Conservation (phyloP, 1,140 invertebrate species). For the Drosophila chauvacae region DNA sequence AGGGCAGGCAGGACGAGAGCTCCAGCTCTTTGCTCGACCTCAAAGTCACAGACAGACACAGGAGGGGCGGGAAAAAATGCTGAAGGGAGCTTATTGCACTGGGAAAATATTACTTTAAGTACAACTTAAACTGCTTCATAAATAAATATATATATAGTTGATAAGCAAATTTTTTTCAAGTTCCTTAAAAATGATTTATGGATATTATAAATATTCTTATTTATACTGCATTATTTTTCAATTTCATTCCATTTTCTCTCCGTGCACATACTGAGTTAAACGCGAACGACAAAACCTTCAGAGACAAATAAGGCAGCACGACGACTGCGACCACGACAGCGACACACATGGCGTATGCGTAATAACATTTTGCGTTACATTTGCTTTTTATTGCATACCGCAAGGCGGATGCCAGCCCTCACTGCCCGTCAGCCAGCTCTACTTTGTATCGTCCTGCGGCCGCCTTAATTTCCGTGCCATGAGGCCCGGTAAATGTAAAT, state of each 20-base stretch:
- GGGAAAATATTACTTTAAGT: not conserved
- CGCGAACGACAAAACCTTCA: conserved; percentile 48
- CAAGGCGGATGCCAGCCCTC: conserved; percentile 58
- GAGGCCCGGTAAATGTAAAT: conserved; percentile 74
- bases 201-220: not conserved
- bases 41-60: conserved; percentile 31
- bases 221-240: not conserved
- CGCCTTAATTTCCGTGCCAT: conserved; percentile 73
- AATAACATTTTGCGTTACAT: conserved; percentile 82
- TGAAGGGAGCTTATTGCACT: not conserved
- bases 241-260: not conserved
- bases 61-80: conserved; percentile 19
- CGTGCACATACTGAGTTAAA: not conserved
- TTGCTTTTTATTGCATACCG: conserved; percentile 83
- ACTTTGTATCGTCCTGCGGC: conserved; percentile 57
- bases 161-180: no score
- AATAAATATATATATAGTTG: not conserved
- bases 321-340: conserved; percentile 21
- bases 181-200: no score
- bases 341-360: conserved; percentile 70
- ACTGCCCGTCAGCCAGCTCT: conserved; percentile 24
- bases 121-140: not conserved
- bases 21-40: conserved; percentile 20
- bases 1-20: conserved; percentile 44
- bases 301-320: conserved; percentile 61